These are phyloP conservation scores for Epinephelus moara DNA, from an alignment of 2,113 vertebrate genomes.

Conservation along the genomic window DNA sequence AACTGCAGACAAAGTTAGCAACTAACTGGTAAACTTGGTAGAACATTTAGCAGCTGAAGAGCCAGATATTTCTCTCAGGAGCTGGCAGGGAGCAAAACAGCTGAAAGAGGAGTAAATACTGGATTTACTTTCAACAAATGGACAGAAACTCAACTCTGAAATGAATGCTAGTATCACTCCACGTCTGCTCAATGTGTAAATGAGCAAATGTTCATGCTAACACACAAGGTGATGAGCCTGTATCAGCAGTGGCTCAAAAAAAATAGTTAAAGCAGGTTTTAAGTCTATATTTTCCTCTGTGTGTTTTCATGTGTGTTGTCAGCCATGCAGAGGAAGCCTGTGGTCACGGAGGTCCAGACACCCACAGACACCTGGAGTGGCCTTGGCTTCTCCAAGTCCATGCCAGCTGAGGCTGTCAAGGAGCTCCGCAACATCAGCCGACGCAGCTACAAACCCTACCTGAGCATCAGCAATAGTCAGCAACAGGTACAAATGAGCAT, in stretches of 20 bases:
- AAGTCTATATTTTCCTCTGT: not conserved
- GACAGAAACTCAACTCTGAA: not conserved
- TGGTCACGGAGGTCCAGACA: slow-evolving; percentile 85
- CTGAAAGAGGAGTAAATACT: not conserved
- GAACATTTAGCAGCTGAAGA: not conserved
- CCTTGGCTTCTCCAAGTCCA: slow-evolving; percentile 88
- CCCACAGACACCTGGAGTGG: slow-evolving; percentile 89
- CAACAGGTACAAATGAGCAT: slow-evolving; percentile 71
- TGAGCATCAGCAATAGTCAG: slow-evolving; percentile 64
- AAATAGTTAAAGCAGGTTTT: not conserved
- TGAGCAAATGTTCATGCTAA: not conserved
- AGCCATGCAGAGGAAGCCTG: slow-evolving; percentile 88
- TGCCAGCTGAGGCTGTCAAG: slow-evolving; percentile 86
- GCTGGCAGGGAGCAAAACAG: not conserved
- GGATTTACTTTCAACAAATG: too few relatives aligned
- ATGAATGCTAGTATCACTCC: not conserved
- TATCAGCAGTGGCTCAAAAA: fast-evolving
- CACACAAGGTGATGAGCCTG: not conserved
- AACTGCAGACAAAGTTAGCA: not conserved
- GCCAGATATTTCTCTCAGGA: not conserved
- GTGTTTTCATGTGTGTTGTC: slow-evolving; percentile 39
- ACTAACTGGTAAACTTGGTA: not conserved
- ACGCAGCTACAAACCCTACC: slow-evolving; percentile 85
- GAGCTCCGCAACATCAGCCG: slow-evolving; percentile 84
- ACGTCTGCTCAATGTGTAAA: not conserved